phyloP scores from a whole-genome alignment of 2,888 invertebrate species.

The Deilephila porcellus region DNA sequence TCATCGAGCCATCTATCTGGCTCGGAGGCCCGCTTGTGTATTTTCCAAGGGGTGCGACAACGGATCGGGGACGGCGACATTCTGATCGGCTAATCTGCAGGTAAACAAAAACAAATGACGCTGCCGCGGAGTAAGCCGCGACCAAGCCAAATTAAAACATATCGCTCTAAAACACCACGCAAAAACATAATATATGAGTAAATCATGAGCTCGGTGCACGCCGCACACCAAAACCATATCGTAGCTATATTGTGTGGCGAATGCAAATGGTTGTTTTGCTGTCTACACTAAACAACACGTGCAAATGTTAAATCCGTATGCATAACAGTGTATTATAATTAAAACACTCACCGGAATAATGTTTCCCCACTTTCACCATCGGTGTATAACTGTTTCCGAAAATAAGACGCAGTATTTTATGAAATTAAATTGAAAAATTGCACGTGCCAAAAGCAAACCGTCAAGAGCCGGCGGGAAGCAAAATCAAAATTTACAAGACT shows the following conservation, averaged over 20 bases:
- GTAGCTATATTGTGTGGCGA: slow-evolving; percentile 73
- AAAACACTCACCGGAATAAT: slow-evolving; percentile 73
- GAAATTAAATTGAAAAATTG: slow-evolving; percentile 70
- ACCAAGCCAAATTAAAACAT: slow-evolving; percentile 39
- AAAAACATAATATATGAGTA: slow-evolving; percentile 34
- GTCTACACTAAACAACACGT: slow-evolving; percentile 78
- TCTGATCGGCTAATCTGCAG: slow-evolving; percentile 76
- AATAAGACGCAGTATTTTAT: slow-evolving; percentile 58
- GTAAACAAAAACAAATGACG: slow-evolving; percentile 83
- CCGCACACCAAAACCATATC: slow-evolving; percentile 64
- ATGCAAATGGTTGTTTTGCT: slow-evolving; percentile 82
- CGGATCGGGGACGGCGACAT: slow-evolving; percentile 80
- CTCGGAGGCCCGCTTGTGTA: slow-evolving; percentile 78
- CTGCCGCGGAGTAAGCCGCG: slow-evolving; percentile 47
- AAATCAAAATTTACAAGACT: slow-evolving; percentile 68
- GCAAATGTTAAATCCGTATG: slow-evolving; percentile 64
- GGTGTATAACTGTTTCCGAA: slow-evolving; percentile 63
- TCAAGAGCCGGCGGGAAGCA: slow-evolving; percentile 81
- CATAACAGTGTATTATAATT: slow-evolving; percentile 49
- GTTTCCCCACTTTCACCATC: slow-evolving; percentile 76
- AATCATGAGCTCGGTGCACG: slow-evolving; percentile 1
- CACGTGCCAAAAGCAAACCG: slow-evolving; percentile 83
- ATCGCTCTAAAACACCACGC: slow-evolving; percentile 36
- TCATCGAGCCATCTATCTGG: slow-evolving; percentile 91
- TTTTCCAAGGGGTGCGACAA: slow-evolving; percentile 79